Evolutionary conservation across 2,888 invertebrate species (phyloP).

Genomic region (Drosophila subquinaria): DNA sequence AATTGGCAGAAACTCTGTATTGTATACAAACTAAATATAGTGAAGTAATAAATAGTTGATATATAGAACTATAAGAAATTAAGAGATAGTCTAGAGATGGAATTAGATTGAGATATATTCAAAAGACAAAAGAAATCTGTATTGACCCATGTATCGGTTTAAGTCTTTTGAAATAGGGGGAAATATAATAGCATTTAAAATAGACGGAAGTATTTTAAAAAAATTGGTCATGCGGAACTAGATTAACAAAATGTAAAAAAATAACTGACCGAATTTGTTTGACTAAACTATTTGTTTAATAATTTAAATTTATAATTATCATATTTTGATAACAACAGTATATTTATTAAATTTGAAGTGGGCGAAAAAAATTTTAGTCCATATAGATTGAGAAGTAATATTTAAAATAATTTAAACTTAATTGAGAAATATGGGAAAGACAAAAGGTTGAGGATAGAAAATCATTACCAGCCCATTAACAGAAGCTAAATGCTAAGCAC

Average conservation of each 20-base stretch:
- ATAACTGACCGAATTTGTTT: neutral
- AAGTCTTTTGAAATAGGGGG: no score
- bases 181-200: neutral
- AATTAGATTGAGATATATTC: neutral
- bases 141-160: no score
- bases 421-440: conserved; percentile 7
- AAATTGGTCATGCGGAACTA: neutral
- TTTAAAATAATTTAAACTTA: neutral
- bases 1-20: neutral
- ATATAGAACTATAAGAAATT: neutral
- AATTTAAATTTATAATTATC: neutral
- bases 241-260: neutral
- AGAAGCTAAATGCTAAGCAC: conserved; percentile 50
- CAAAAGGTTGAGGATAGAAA: neutral
- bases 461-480: conserved; percentile 47
- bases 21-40: neutral
- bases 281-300: neutral
- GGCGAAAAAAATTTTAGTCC: neutral
- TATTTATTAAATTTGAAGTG: no score
- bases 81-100: no score
- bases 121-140: no score
- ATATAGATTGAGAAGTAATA: neutral
- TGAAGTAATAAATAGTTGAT: neutral
- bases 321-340: no score
- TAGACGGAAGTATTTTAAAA: neutral